Conservation (phyloP, 2,888 invertebrate species). For the Urechis unicinctus region DNA sequence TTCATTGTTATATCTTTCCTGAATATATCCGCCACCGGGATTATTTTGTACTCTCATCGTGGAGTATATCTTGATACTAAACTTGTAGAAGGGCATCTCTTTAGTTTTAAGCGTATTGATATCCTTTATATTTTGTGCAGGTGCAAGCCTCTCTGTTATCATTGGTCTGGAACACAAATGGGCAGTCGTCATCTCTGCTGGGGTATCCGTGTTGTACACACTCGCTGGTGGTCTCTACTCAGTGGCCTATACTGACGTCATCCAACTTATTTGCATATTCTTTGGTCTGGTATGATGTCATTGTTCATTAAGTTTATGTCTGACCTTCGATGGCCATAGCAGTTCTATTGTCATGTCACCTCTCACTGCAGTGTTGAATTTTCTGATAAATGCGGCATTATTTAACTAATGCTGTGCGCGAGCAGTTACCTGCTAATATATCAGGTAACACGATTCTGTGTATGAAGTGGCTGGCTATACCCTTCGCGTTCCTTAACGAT, state of each 20-base stretch:
- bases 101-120: no score
- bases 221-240: conserved; percentile 33
- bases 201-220: conserved; percentile 30
- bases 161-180: conserved; percentile 24
- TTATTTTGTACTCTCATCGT: no score
- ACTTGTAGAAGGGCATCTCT: no score
- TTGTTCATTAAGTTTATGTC: neutral
- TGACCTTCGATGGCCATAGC: neutral
- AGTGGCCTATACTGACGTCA: no score
- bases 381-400: no score
- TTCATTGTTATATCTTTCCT: no score
- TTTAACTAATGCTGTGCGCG: no score
- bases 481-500: neutral
- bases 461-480: neutral
- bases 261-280: conserved; percentile 25
- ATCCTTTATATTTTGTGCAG: neutral
- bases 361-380: no score
- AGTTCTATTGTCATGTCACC: neutral
- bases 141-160: conserved; percentile 27
- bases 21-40: no score
- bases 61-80: no score
- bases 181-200: conserved; percentile 28
- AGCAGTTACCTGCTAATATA: no score
- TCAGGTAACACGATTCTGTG: no score
- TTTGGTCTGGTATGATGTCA: conserved; percentile 14